Evolutionary conservation across 2,113 vertebrate species (phyloP).

Genomic region (Alethe diademata): DNA sequence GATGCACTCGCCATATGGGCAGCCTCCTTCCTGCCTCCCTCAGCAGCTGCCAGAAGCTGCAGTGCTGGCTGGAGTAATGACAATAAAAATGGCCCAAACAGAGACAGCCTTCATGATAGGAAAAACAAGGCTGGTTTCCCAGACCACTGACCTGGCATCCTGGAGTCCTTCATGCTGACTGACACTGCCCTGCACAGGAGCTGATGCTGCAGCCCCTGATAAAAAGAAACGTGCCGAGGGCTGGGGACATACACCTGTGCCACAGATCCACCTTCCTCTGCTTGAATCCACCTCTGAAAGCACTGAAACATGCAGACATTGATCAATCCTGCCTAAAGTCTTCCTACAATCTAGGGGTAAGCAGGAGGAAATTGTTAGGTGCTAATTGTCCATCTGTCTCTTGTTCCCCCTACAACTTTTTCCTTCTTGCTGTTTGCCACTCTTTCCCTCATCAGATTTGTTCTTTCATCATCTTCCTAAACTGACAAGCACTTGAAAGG

Average conservation of each 20-base stretch:
- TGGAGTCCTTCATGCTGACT: background rate
- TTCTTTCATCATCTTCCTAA: background rate
- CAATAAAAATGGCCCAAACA: background rate
- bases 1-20: background rate
- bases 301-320: background rate
- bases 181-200: background rate
- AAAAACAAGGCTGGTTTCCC: background rate
- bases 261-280: background rate
- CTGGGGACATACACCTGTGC: background rate
- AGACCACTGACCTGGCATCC: background rate
- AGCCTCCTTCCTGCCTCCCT: background rate
- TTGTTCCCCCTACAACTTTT: background rate
- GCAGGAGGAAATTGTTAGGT: background rate
- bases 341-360: background rate
- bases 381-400: background rate
- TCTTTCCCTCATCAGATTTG: background rate
- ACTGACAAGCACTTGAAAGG: background rate
- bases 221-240: accelerated
- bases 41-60: constrained; percentile 27
- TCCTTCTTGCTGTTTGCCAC: background rate
- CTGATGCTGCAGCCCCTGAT: background rate
- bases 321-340: background rate
- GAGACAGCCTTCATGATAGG: background rate
- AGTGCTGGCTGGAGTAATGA: background rate
- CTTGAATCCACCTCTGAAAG: background rate